phyloP scores from a whole-genome alignment of 2,888 invertebrate genomes.

The Pollenia labialis region DNA sequence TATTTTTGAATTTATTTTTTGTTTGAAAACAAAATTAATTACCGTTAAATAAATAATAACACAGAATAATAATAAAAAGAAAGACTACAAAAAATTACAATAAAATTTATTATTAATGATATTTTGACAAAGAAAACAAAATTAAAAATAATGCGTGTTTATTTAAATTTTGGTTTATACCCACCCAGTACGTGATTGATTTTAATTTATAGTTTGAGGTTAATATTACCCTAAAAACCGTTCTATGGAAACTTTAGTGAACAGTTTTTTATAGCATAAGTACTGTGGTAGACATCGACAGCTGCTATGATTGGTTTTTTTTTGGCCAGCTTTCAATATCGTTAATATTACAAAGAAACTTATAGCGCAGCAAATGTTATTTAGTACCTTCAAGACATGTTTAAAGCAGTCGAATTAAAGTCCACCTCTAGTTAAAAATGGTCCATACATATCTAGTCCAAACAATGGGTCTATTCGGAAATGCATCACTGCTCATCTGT shows the following conservation, averaged over 20 bases:
- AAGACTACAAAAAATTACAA: slow-evolving; percentile 30
- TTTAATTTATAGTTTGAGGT: slow-evolving; percentile 27
- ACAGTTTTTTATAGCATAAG: too few relatives aligned
- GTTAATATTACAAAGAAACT: too few relatives aligned
- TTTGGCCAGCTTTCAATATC: too few relatives aligned
- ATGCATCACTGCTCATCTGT: too few relatives aligned
- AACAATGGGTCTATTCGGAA: too few relatives aligned
- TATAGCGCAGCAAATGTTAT: too few relatives aligned
- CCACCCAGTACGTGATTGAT: slow-evolving; percentile 40
- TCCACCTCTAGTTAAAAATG: too few relatives aligned
- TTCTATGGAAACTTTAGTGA: neutral
- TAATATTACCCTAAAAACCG: slow-evolving; percentile 4
- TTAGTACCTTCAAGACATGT: too few relatives aligned
- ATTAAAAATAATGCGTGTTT: slow-evolving; percentile 63
- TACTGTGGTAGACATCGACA: too few relatives aligned
- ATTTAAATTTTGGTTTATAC: slow-evolving; percentile 49
- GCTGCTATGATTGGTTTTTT: too few relatives aligned
- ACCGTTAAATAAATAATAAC: slow-evolving; percentile 33
- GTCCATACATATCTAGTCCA: too few relatives aligned
- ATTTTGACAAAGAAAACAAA: slow-evolving; percentile 58
- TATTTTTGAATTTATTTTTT: slow-evolving; percentile 21
- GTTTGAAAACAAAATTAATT: slow-evolving; percentile 19
- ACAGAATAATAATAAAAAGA: slow-evolving; percentile 1
- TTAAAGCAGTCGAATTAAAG: too few relatives aligned
- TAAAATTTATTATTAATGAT: slow-evolving; percentile 57